Evolutionary conservation across 1,140 invertebrate genomes (phyloP), one percentile per base, ranked within the genome.

Genomic region (Diorhabda sublineata): DNA sequence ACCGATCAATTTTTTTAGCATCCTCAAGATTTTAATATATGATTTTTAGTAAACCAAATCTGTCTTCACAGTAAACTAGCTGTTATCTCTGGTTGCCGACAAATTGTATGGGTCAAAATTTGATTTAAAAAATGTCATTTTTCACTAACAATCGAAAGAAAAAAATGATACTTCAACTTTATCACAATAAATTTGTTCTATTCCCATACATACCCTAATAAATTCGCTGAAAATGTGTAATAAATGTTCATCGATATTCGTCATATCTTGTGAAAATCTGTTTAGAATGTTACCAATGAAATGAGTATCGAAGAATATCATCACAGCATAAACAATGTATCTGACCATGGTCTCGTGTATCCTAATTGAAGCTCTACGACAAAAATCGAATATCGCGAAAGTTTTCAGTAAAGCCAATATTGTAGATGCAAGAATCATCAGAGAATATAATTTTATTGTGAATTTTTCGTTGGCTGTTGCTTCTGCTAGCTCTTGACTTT

Each of bases 271-370:
- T 3, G 77, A 77, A 64, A 78, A 76, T 66, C 76, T 69, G 47
- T 77, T 78, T 6, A 78, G 58, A 41, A 78, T 76, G 70, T 75
- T 78, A 41, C 77, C 77, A 42, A 76, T 74, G 58, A 77, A 71
- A 72, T 78, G 71, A 2, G 69, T 71, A 63, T 79, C 76, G 59
- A 79, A 79, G 56, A 79, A 79, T 2, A 66, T 57, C 76, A 79
- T 79, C 5, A 73, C 68, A 7, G 75, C 76, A 47, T 74, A 69
- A 6, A 78, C 65, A 42, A 79, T 68, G 42, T 71, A 73, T 4
- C 41, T 47, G 3, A 74, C 72, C 67, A 76, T 74, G n/a, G 66
- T 66, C 41, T 78, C 74, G 60, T 78, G 76, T 11, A 77, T 42
- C 8, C 74, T 75, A 42, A 75, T 71, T 0, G 75, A 75, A 3